Evolutionary conservation across 2,888 invertebrate genomes (phyloP).

Genomic region (Lasioglossum malachurum): DNA sequence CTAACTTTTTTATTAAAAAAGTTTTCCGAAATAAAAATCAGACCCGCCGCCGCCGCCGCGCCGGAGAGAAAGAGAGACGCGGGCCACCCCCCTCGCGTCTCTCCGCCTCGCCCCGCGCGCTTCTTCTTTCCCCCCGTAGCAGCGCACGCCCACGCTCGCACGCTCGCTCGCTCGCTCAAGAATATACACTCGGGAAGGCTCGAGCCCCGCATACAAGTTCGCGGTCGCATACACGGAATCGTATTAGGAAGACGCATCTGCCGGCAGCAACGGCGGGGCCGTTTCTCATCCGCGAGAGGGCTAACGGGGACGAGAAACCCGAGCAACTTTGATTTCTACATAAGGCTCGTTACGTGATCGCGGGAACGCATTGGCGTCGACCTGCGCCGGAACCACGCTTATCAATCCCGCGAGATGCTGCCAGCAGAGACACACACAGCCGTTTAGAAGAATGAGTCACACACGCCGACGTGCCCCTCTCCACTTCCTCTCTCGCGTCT

Average conservation of each 20-base stretch:
- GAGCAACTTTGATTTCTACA: slow-evolving; percentile 6
- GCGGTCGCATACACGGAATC: slow-evolving; percentile 26
- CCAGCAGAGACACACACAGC: background rate
- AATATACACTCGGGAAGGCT: slow-evolving; percentile 29
- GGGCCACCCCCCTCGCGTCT: background rate
- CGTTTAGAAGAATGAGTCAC: background rate
- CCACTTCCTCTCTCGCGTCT: background rate
- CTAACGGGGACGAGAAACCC: slow-evolving; percentile 10
- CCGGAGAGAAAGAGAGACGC: slow-evolving; percentile 43
- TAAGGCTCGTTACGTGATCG: background rate
- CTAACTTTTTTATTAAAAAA: slow-evolving; percentile 85
- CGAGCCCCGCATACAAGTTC: slow-evolving; percentile 28
- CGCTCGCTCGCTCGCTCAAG: slow-evolving; percentile 19
- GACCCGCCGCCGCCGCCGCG: slow-evolving; percentile 53
- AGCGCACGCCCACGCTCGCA: slow-evolving; percentile 33
- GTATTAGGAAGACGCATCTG: slow-evolving; percentile 28
- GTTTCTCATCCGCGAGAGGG: slow-evolving; percentile 19
- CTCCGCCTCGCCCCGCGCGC: background rate
- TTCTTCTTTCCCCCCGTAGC: background rate
- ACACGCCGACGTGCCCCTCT: background rate
- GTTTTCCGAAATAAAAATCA: slow-evolving; percentile 82
- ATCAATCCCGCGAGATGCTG: background rate
- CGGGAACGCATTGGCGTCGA: slow-evolving; percentile 6
- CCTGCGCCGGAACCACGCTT: background rate
- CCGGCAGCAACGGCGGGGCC: slow-evolving; percentile 12